Evolutionary conservation across 2,888 invertebrate genomes (phyloP), one percentile per base, ranked within the genome.

Genomic region (Yponomeuta evonymella): DNA sequence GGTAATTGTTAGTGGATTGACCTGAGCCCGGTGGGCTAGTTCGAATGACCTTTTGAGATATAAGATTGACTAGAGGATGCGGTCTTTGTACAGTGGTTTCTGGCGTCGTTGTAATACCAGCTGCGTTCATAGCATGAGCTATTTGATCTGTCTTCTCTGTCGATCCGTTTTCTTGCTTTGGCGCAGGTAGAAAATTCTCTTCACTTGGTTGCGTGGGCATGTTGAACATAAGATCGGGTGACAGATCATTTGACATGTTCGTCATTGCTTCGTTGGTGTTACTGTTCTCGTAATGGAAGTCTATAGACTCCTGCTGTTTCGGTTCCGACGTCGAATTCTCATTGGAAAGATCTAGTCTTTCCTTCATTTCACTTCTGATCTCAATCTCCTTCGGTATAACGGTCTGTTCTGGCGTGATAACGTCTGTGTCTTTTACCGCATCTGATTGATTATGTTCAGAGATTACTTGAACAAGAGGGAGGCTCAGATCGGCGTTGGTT

Each of bases 41-140:
- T 51, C 89, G 84, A 48, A 91, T 81, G 33, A 87, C 81, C 77
- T 93, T 93, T 75, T 93, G 93, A 0, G 93, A 90, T 48, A 94
- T 78, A 69, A 94, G 90, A 78, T 93, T 93, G 2, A 92, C 93
- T 67, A 94, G 79, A 29, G 93, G 86, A 48, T 88, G 85, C 10
- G 93, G 85, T 9, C 93, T 76, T 77, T 79, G 74, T 43, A 78
- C 71, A 43, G 78, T 71, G 43, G 78, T 71, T 70, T 88, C 87
- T 48, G 82, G n/a, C 15, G 77, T 76, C 2, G 88, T 79, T n/a
- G 84, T 78, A 72, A 92, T 91, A 58, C 91, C 90, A 8, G 90
- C 91, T 69, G 90, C 90, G 74, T 80, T 90, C 90, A 92, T 92
- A 1, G 90, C 91, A 75, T 90, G 85, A 15, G 89, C 90, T 51